These are phyloP conservation scores for Silurus glanis DNA, from an alignment of 2,113 vertebrate genomes.

Conservation along the genomic window DNA sequence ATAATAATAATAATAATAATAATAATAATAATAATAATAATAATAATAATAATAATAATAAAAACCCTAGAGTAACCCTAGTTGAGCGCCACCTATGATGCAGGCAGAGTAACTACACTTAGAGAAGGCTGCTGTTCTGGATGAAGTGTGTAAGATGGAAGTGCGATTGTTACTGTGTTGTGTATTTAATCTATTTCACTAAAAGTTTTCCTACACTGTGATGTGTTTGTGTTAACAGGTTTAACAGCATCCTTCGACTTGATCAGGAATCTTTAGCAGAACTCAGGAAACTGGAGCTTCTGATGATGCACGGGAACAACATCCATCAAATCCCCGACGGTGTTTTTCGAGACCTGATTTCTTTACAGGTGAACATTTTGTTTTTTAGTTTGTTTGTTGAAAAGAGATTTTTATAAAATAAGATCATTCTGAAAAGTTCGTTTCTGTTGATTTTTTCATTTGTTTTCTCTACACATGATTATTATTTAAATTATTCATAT, in stretches of 20 bases:
- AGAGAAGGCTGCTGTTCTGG: neutral
- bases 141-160: neutral
- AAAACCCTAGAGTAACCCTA: neutral
- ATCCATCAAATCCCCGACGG: slow-evolving; percentile 80
- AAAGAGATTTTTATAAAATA: neutral
- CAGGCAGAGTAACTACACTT: neutral
- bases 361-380: slow-evolving; percentile 81
- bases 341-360: slow-evolving; percentile 79
- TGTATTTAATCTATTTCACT: no score
- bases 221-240: slow-evolving; percentile 67
- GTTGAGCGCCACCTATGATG: neutral
- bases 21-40: no score
- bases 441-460: neutral
- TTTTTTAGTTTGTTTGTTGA: neutral
- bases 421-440: neutral
- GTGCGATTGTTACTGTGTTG: no score
- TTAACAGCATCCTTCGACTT: slow-evolving; percentile 86
- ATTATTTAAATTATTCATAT: neutral
- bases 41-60: no score
- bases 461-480: neutral
- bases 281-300: slow-evolving; percentile 80
- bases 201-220: no score
- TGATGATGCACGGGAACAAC: slow-evolving; percentile 92
- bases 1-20: no score
- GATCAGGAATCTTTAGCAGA: slow-evolving; percentile 78